A percentile compares a stretch with the other conserved stretches of the same genome.
These are phyloP conservation scores for Anableps anableps DNA, from an alignment of 2,797 vertebrate genomes.

Conservation along the genomic window DNA sequence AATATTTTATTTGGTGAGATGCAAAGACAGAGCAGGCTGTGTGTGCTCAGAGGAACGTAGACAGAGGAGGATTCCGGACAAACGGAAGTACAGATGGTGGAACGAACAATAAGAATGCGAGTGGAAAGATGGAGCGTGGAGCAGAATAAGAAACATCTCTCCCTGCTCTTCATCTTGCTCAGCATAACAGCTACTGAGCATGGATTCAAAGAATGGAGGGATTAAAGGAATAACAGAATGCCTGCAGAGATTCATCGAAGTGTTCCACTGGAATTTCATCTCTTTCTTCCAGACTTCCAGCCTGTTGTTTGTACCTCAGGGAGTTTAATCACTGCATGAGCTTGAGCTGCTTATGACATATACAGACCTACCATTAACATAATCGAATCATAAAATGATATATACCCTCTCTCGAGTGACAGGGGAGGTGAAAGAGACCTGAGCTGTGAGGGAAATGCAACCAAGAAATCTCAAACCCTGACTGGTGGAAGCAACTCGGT, in stretches of 20 bases:
- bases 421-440: slow-evolving; percentile 3
- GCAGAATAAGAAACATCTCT: slow-evolving; percentile 13
- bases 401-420: slow-evolving; percentile 21
- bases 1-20: slow-evolving; percentile 72
- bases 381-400: slow-evolving; percentile 43
- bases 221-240: slow-evolving; percentile 56
- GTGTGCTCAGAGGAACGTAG: slow-evolving; percentile 14
- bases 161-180: slow-evolving; percentile 32
- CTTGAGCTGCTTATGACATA: slow-evolving; percentile 33
- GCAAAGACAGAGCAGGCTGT: slow-evolving; percentile 34
- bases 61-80: slow-evolving; percentile 29
- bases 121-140: slow-evolving; percentile 10
- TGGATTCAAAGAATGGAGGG: slow-evolving; percentile 57
- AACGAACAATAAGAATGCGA: slow-evolving; percentile 2
- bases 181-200: slow-evolving; percentile 33
- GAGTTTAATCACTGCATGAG: slow-evolving; percentile 33
- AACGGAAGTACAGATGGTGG: slow-evolving; percentile 4
- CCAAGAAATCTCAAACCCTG: slow-evolving; percentile 24
- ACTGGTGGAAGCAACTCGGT: slow-evolving; percentile 32
- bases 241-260: slow-evolving; percentile 41
- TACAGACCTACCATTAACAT: slow-evolving; percentile 44
- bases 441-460: slow-evolving; percentile 7
- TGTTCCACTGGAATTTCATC: slow-evolving; percentile 45
- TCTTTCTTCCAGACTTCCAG: slow-evolving; percentile 27
- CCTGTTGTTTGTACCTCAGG: slow-evolving; percentile 41